These are phyloP conservation scores for Drosophila anomalipes DNA, from an alignment of 2,888 invertebrate genomes.

Conservation along the genomic window DNA sequence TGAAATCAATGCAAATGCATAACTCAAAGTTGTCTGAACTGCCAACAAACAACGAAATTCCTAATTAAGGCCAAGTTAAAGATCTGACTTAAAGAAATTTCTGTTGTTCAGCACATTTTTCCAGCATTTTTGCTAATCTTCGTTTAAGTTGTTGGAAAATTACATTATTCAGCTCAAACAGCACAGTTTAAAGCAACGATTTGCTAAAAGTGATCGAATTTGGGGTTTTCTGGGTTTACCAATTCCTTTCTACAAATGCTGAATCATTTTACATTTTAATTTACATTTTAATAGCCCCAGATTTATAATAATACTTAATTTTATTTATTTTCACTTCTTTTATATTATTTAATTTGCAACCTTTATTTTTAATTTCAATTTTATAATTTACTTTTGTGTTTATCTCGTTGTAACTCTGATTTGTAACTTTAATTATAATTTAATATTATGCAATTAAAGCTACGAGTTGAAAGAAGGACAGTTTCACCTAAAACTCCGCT, in stretches of 20 bases:
- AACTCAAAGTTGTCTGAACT: slow-evolving; percentile 19
- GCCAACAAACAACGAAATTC: neutral
- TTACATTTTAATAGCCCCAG: neutral
- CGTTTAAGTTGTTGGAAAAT: too few relatives aligned
- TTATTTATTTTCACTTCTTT: neutral
- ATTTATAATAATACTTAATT: neutral
- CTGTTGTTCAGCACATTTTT: too few relatives aligned
- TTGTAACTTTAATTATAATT: neutral
- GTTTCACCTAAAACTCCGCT: neutral
- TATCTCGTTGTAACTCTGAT: neutral
- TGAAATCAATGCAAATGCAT: slow-evolving; percentile 34
- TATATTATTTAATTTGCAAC: neutral
- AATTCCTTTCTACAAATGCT: neutral
- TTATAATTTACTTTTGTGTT: neutral
- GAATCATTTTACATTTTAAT: neutral
- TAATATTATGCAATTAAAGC: too few relatives aligned
- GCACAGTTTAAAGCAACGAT: too few relatives aligned
- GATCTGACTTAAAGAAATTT: too few relatives aligned
- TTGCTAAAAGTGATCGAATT: too few relatives aligned
- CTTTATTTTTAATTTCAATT: neutral
- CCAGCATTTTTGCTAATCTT: too few relatives aligned
- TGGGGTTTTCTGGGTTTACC: too few relatives aligned
- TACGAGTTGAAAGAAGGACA: too few relatives aligned
- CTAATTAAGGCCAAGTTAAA: neutral
- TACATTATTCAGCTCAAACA: too few relatives aligned